Conservation (phyloP, 2,113 vertebrate genomes). For the Cephalopterus ornatus region DNA sequence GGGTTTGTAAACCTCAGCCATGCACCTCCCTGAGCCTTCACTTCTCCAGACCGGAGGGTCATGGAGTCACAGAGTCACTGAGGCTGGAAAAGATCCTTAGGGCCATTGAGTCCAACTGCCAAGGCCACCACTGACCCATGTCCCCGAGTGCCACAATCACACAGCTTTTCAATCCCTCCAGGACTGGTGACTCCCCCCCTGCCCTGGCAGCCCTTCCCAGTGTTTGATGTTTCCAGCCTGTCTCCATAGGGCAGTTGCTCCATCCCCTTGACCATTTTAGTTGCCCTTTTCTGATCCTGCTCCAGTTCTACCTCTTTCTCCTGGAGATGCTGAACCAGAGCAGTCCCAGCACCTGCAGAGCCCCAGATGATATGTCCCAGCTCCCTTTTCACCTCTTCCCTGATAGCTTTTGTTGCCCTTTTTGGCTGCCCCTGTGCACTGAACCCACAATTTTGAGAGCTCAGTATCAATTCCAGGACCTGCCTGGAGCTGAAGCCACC, state of each 20-base stretch:
- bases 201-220: not conserved
- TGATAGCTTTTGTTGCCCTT: not conserved
- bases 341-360: not conserved
- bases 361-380: not conserved
- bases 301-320: not conserved
- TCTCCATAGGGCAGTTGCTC: not conserved
- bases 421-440: not conserved
- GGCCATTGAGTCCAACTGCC: not conserved
- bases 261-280: not conserved
- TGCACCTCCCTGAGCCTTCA: not conserved
- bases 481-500: not conserved
- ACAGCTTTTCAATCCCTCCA: not conserved
- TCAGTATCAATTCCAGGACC: not conserved
- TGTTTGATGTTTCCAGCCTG: not conserved
- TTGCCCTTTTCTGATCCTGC: not conserved
- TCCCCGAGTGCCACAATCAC: not conserved
- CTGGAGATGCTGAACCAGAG: not conserved
- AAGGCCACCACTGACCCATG: not conserved
- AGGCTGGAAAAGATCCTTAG: not conserved
- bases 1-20: not conserved
- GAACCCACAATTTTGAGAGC: not conserved
- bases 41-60: not conserved
- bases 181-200: not conserved
- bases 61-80: not conserved
- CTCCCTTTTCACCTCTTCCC: not conserved